Evolutionary conservation across 2,797 vertebrate genomes (phyloP), one percentile per base, ranked within the genome.

Genomic region (Peromyscus nudipes): DNA sequence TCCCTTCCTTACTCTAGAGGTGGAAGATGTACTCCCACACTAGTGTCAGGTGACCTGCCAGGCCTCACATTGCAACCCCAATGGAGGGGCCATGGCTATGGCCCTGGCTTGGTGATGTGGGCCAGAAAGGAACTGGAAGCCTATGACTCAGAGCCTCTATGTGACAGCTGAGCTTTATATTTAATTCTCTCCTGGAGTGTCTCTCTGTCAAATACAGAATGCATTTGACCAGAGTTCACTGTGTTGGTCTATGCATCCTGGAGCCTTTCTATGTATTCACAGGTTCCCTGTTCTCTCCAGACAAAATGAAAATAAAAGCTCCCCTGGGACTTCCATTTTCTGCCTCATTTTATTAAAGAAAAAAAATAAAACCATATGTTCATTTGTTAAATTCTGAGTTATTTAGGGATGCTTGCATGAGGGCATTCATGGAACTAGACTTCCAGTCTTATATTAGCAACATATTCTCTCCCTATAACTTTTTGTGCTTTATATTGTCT

Each of bases 1-100:
- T 37, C 97, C 97, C 60, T 77, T 95, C 75, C 94, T 98, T 29
- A 97, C 92, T 31, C 73, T 97, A 9, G 88, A 95, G 12, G 73
- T 92, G 7, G 96, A 98, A 25, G 93, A 95, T 43, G 12, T 94
- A 12, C 92, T 97, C 12, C 97, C 97, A 0, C 94, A 96, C 81
- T 97, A 97, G 79, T 77, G 13, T 8, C 5, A n/a, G 65, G 46
- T 37, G 10, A 19, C 5, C 7, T 16, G 60, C 55, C 40, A 23
- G 29, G 64, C 46, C 80, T 81, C 49, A 79, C 40, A 8, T 12
- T 21, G 13, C 16, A 27, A 43, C 60, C 11, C 5, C 3, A 85
- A 23, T 10, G 71, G 46, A 81, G 60, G 60, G 14, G 31, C 19
- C 6, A 0, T 40, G 67, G 34, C 46, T 77, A 6, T 75, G 79